Evolutionary conservation across 2,888 invertebrate species (phyloP).

Genomic region (Sympetrum striolatum): DNA sequence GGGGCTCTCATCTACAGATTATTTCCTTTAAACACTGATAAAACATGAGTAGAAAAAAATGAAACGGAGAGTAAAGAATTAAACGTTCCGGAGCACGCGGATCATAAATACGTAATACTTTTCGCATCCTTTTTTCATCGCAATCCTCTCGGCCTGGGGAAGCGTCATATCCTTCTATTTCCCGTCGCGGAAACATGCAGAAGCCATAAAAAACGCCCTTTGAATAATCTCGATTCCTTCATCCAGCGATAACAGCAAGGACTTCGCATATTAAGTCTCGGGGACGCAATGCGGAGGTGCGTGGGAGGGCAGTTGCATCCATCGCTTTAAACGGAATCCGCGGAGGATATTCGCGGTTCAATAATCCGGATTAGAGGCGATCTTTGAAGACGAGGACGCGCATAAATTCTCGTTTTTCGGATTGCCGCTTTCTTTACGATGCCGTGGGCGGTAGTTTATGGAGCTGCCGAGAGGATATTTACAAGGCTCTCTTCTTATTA

Average conservation of each 20-base stretch:
- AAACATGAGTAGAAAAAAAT: background rate
- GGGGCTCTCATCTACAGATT: background rate
- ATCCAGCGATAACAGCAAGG: background rate
- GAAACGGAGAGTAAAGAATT: background rate
- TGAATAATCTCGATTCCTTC: background rate
- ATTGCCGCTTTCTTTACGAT: background rate
- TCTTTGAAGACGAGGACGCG: background rate
- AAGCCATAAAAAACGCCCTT: background rate
- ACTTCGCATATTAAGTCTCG: background rate
- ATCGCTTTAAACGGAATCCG: background rate
- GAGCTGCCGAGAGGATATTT: background rate
- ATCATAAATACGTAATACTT: too few species aligned
- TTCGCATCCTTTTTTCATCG: background rate
- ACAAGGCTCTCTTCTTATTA: background rate
- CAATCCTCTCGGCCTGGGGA: background rate
- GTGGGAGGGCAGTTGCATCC: background rate
- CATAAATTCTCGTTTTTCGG: background rate
- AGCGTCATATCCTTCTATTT: background rate
- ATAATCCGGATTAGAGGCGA: background rate
- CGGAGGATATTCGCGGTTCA: background rate
- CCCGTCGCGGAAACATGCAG: background rate
- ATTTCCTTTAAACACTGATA: background rate
- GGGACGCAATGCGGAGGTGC: background rate
- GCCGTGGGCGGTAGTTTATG: background rate
- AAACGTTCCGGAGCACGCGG: background rate